Percentiles rank a stretch among this genome's conserved stretches.
phyloP scores from a whole-genome alignment of 2,797 vertebrate species.

The Crenichthys baileyi region DNA sequence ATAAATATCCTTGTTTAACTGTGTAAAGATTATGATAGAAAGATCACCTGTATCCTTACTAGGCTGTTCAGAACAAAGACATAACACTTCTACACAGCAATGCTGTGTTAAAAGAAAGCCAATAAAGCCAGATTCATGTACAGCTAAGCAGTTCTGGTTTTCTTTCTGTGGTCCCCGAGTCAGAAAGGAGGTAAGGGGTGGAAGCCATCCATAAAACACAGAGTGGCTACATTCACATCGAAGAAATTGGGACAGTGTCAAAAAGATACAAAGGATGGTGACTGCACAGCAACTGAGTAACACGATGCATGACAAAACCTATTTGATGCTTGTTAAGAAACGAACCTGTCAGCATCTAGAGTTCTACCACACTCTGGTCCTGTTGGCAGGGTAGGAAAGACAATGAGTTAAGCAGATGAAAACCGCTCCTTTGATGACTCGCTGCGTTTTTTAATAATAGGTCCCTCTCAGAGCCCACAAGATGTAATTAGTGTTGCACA shows the following conservation, averaged over 20 bases:
- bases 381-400: not conserved
- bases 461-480: slow-evolving; percentile 20
- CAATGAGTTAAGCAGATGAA: slow-evolving; percentile 19
- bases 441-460: slow-evolving; percentile 16
- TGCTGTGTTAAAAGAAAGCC: slow-evolving; percentile 36
- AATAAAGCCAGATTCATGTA: slow-evolving; percentile 42
- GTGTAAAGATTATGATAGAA: not conserved
- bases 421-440: slow-evolving; percentile 2
- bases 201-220: slow-evolving; percentile 21
- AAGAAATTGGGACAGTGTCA: slow-evolving; percentile 45
- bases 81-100: not conserved
- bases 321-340: slow-evolving; percentile 54
- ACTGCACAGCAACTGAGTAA: slow-evolving; percentile 49
- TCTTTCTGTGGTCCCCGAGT: slow-evolving; percentile 17
- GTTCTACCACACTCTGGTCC: not conserved
- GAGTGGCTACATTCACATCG: not conserved
- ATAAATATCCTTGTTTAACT: not conserved
- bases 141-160: slow-evolving; percentile 51
- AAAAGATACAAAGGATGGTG: not conserved
- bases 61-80: slow-evolving; percentile 1
- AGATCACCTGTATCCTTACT: not conserved
- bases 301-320: slow-evolving; percentile 41
- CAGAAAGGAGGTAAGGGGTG: not conserved
- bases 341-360: slow-evolving; percentile 41
- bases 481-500: slow-evolving; percentile 7